These are phyloP conservation scores for Philonicus albiceps DNA, from an alignment of 2,888 invertebrate genomes.

Conservation along the genomic window DNA sequence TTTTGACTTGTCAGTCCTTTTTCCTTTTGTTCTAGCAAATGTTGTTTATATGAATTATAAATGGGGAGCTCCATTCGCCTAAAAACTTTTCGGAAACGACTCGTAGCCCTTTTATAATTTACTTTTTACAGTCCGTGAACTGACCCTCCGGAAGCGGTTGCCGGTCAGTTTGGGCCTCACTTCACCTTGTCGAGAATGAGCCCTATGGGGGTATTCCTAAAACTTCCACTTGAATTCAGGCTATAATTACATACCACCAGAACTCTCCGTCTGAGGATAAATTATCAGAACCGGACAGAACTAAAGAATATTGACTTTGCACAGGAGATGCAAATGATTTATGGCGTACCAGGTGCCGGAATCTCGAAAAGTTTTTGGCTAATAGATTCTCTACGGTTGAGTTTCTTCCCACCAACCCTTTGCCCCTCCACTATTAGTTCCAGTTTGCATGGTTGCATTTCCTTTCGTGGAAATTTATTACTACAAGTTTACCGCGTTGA, in stretches of 20 bases:
- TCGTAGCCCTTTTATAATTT: not conserved
- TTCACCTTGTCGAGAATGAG: not conserved
- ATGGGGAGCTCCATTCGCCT: not conserved
- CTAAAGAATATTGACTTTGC: constrained; percentile 10
- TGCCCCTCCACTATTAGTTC: not conserved
- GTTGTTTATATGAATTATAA: constrained; percentile 13
- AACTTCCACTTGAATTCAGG: not conserved
- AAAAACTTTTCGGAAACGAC: constrained; percentile 15
- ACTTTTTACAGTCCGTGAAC: not conserved
- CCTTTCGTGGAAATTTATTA: constrained; percentile 3
- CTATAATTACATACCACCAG: not conserved
- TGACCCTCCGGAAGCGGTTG: not conserved
- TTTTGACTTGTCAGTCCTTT: not conserved
- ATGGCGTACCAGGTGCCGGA: constrained; percentile 22
- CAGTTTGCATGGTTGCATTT: not conserved
- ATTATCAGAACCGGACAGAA: constrained; percentile 1
- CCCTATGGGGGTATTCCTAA: not conserved
- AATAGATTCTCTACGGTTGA: constrained; percentile 4
- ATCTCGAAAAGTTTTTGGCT: not conserved
- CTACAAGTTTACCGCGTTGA: not conserved
- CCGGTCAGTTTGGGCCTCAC: not conserved
- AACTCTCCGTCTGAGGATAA: not conserved
- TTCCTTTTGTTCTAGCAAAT: not conserved
- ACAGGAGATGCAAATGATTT: constrained; percentile 16
- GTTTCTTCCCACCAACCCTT: not conserved